These are phyloP conservation scores for Heliconius ethilla DNA, from an alignment of 2,888 invertebrate species.

Conservation along the genomic window DNA sequence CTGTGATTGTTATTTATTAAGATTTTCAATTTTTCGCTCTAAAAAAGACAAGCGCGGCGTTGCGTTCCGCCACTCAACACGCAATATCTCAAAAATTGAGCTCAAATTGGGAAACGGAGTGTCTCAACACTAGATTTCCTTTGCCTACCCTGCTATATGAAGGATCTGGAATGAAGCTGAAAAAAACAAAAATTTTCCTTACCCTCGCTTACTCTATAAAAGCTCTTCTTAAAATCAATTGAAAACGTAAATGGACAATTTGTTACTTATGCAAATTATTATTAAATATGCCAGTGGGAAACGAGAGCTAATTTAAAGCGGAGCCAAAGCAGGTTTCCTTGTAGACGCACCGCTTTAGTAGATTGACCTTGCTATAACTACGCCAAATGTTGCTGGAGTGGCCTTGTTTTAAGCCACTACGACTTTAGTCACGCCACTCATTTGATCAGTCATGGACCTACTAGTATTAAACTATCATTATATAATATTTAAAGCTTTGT, in stretches of 20 bases:
- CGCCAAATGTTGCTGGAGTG: constrained; percentile 68
- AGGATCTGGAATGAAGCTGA: no score
- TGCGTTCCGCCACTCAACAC: no score
- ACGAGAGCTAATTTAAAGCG: constrained; percentile 39
- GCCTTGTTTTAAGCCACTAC: constrained; percentile 68
- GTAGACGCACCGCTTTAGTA: constrained; percentile 39
- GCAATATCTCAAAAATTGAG: no score
- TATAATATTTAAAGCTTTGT: constrained; percentile 13
- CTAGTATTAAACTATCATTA: constrained; percentile 17
- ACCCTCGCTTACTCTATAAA: not conserved
- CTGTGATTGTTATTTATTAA: no score
- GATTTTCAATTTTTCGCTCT: no score
- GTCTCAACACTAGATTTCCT: no score
- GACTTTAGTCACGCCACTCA: constrained; percentile 67
- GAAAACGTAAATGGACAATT: not conserved
- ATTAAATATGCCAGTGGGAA: constrained; percentile 26
- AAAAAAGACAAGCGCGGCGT: no score
- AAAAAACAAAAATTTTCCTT: not conserved
- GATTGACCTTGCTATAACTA: constrained; percentile 64
- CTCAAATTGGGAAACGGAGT: no score
- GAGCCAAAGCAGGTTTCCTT: constrained; percentile 42
- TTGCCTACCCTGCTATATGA: no score
- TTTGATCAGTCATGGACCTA: constrained; percentile 31
- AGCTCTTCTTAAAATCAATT: not conserved
- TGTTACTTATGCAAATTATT: constrained; percentile 11